Evolutionary conservation across 2,797 vertebrate species (phyloP).

Genomic region (Sebastes itinus): DNA sequence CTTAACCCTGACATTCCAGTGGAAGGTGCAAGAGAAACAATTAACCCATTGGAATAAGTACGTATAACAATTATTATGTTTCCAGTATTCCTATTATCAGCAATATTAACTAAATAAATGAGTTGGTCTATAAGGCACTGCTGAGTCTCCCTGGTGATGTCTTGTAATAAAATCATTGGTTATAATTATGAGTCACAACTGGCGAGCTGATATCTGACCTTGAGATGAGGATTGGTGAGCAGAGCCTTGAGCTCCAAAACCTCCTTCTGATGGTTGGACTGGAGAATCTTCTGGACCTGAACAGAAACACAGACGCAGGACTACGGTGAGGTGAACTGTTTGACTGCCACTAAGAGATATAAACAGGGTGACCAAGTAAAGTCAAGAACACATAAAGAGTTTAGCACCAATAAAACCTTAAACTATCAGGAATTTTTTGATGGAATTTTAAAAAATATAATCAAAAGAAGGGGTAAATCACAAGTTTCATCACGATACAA

Average conservation of each 20-base stretch:
- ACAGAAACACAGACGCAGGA: conserved; percentile 34
- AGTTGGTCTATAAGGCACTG: neutral
- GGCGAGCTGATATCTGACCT: conserved; percentile 82
- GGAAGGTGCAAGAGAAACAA: conserved; percentile 34
- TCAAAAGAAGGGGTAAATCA: no score
- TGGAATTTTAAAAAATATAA: neutral
- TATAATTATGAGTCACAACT: conserved; percentile 1
- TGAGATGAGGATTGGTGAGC: conserved; percentile 90
- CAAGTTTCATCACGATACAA: no score
- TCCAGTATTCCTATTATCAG: conserved; percentile 30
- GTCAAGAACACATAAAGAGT: neutral
- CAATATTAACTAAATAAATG: conserved; percentile 20
- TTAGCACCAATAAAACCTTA: neutral
- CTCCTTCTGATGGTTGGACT: conserved; percentile 89
- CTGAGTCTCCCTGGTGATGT: neutral
- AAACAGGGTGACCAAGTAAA: neutral
- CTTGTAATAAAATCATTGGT: neutral
- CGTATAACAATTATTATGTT: conserved; percentile 20
- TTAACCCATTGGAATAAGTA: conserved; percentile 24
- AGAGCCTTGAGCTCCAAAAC: conserved; percentile 90
- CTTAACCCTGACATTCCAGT: conserved; percentile 13
- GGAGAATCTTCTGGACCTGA: conserved; percentile 92
- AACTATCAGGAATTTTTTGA: no score
- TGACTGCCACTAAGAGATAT: neutral
- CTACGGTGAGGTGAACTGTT: neutral